Conservation (phyloP, 2,113 vertebrate species). For the Percina caprodes region DNA sequence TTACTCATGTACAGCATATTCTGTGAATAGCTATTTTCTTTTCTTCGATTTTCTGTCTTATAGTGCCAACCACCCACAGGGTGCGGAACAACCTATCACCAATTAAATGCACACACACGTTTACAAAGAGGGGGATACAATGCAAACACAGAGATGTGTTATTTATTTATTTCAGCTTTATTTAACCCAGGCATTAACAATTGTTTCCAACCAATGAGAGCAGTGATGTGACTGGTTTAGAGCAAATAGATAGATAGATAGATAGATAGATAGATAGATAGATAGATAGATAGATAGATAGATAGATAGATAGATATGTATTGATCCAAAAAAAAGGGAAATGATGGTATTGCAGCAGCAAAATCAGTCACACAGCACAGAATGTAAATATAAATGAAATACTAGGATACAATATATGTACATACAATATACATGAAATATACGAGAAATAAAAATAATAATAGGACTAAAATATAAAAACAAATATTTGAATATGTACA, state of each 20-base stretch:
- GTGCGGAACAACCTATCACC: constrained; percentile 32
- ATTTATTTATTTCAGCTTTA: constrained; percentile 48
- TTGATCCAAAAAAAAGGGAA: too few relatives aligned
- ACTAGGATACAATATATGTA: too few relatives aligned
- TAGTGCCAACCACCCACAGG: constrained; percentile 64
- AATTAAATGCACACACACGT: constrained; percentile 38
- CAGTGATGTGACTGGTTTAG: neutral
- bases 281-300: constrained; percentile 9
- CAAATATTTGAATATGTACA: too few relatives aligned
- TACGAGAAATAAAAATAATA: too few relatives aligned
- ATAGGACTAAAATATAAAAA: too few relatives aligned
- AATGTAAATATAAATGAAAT: too few relatives aligned
- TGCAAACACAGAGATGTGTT: constrained; percentile 30
- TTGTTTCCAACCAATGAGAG: neutral
- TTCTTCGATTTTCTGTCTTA: constrained; percentile 28
- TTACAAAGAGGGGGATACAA: constrained; percentile 46
- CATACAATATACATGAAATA: too few relatives aligned
- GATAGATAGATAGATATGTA: too few relatives aligned
- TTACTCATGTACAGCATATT: constrained; percentile 61
- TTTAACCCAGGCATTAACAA: constrained; percentile 1
- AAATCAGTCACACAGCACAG: too few relatives aligned
- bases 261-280: neutral
- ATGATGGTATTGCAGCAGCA: too few relatives aligned
- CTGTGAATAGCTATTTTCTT: constrained; percentile 28
- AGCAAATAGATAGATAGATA: neutral